Evolutionary conservation across 2,888 invertebrate genomes (phyloP).

Genomic region (Horisme vitalbata): DNA sequence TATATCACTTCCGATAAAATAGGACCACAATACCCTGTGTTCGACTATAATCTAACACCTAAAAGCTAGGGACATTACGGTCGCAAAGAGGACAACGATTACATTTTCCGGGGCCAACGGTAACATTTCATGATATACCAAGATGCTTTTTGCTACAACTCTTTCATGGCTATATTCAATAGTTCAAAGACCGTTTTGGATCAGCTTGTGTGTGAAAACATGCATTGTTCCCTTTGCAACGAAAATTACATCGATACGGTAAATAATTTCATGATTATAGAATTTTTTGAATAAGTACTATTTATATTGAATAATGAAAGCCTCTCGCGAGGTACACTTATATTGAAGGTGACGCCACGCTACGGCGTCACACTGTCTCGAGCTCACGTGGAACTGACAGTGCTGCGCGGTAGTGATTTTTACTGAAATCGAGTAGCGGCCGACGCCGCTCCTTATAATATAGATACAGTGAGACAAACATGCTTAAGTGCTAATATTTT

Average conservation of each 20-base stretch:
- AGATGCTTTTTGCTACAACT: too few species aligned
- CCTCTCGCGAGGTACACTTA: slow-evolving; percentile 62
- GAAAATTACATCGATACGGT: slow-evolving; percentile 74
- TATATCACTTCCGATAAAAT: slow-evolving; percentile 75
- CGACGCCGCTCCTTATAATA: slow-evolving; percentile 30
- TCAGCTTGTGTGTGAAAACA: slow-evolving; percentile 33
- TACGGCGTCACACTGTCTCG: slow-evolving; percentile 61
- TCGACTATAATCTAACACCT: slow-evolving; percentile 76
- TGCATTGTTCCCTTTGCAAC: slow-evolving; percentile 74
- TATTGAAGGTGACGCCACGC: slow-evolving; percentile 60
- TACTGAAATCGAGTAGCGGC: slow-evolving; percentile 19
- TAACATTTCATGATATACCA: too few species aligned
- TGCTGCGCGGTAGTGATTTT: slow-evolving; percentile 41
- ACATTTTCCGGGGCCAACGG: slow-evolving; percentile 37
- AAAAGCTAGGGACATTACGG: slow-evolving; percentile 78
- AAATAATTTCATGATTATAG: slow-evolving; percentile 69
- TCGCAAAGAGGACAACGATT: slow-evolving; percentile 71
- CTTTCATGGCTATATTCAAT: too few species aligned
- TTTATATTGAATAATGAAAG: slow-evolving; percentile 75
- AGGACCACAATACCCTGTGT: slow-evolving; percentile 83
- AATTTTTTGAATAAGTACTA: slow-evolving; percentile 76
- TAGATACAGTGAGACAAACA: slow-evolving; percentile 30
- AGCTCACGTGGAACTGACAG: slow-evolving; percentile 54
- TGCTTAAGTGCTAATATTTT: slow-evolving; percentile 33
- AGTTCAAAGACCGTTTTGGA: too few species aligned